phyloP scores from a whole-genome alignment of 2,113 vertebrate species.

The Montifringilla adamsi region DNA sequence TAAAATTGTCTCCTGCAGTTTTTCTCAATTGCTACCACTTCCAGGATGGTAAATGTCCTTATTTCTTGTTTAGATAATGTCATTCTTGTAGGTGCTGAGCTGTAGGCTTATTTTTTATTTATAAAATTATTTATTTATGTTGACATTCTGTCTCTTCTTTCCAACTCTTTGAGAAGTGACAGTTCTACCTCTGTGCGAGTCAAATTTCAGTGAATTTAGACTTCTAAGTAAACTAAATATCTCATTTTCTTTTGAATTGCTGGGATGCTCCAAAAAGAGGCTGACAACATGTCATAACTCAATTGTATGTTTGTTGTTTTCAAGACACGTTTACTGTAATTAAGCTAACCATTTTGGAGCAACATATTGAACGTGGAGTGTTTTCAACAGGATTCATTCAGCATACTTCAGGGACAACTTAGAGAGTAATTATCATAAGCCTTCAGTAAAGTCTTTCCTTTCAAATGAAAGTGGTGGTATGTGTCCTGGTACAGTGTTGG shows the following conservation, averaged over 20 bases:
- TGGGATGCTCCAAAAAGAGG: background rate
- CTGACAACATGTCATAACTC: background rate
- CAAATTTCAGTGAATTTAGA: constrained; percentile 21
- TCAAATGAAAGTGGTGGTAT: background rate
- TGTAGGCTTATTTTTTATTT: constrained; percentile 60
- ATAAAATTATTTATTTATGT: constrained; percentile 65
- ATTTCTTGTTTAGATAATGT: constrained; percentile 30
- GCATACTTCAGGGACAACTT: background rate
- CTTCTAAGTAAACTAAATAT: background rate
- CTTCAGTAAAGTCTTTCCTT: background rate
- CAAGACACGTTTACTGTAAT: constrained; percentile 5
- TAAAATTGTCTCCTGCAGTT: constrained; percentile 12
- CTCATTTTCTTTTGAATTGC: constrained; percentile 18
- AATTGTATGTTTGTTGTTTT: background rate
- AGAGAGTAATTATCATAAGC: background rate
- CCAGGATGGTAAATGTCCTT: background rate
- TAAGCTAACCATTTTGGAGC: constrained; percentile 12
- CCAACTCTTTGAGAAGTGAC: constrained; percentile 20
- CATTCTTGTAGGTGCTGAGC: background rate
- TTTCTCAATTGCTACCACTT: background rate
- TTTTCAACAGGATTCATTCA: background rate
- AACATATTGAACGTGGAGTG: background rate
- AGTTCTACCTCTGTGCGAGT: background rate
- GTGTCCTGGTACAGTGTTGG: background rate
- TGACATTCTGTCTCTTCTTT: constrained; percentile 51